Conservation (phyloP, 2,797 vertebrate genomes). For the Limnodromus scolopaceus region DNA sequence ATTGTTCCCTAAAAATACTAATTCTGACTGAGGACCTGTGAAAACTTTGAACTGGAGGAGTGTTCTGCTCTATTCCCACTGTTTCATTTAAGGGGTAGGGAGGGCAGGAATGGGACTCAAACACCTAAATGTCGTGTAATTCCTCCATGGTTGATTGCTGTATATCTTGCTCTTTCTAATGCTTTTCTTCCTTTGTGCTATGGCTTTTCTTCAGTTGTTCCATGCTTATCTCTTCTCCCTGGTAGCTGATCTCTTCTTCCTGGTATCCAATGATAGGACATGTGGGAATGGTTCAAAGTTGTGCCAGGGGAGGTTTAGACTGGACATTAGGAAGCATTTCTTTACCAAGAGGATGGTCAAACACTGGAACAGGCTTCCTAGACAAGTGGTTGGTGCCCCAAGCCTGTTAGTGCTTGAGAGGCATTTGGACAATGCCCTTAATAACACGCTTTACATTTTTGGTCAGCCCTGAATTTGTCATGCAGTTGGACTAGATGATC, state of each 20-base stretch:
- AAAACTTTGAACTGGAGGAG: not conserved
- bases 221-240: not conserved
- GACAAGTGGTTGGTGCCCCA: not conserved
- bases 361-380: not conserved
- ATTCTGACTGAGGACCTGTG: not conserved
- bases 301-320: not conserved
- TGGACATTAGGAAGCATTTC: not conserved
- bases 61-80: not conserved
- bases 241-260: not conserved
- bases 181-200: not conserved
- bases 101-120: not conserved
- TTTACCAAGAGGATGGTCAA: not conserved
- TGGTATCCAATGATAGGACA: accelerated
- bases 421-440: not conserved
- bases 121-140: not conserved
- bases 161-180: not conserved
- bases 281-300: not conserved
- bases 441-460: not conserved
- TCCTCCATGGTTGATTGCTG: not conserved
- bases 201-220: not conserved
- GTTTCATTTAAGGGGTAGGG: not conserved
- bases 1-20: not conserved
- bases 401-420: not conserved
- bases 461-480: not conserved
- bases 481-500: not conserved